phyloP scores from a whole-genome alignment of 1,140 invertebrate species.

The Holcopasites calliopsidis region DNA sequence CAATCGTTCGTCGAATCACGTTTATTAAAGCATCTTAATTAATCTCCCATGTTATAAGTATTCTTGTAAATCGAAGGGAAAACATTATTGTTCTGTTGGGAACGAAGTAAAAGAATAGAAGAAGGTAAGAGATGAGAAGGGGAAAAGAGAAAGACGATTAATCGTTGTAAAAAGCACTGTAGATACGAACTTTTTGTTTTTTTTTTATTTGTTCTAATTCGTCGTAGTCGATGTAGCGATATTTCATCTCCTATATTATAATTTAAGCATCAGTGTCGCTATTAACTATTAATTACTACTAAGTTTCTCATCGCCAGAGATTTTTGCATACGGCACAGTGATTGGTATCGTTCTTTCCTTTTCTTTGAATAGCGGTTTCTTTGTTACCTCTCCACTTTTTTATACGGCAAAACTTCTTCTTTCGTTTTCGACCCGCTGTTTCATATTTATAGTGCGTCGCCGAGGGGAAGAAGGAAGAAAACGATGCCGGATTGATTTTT shows the following conservation, averaged over 20 bases:
- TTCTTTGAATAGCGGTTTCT: conserved; percentile 36
- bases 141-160: conserved; percentile 22
- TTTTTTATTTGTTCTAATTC: conserved; percentile 55
- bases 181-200: conserved; percentile 65
- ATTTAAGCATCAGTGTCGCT: conserved; percentile 62
- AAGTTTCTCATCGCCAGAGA: conserved; percentile 57
- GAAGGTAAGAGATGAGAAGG: background rate
- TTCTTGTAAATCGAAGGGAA: background rate
- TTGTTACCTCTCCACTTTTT: conserved; percentile 4
- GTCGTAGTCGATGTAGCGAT: conserved; percentile 46
- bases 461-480: background rate
- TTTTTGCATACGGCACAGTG: conserved; percentile 57
- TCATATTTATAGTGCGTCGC: conserved; percentile 44
- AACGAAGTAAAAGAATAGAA: background rate
- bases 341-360: conserved; percentile 46
- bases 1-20: conserved; percentile 7
- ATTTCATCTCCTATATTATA: conserved; percentile 56
- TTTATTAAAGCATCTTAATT: background rate
- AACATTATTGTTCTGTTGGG: background rate
- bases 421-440: conserved; percentile 20
- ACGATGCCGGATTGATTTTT: conserved; percentile 40
- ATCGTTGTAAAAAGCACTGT: conserved; percentile 56
- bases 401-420: background rate
- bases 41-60: background rate
- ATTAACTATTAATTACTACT: conserved; percentile 56